Base-by-base conservation (phyloP, 2,113 vertebrate genomes). In the Syngnathus typhle region DNA sequence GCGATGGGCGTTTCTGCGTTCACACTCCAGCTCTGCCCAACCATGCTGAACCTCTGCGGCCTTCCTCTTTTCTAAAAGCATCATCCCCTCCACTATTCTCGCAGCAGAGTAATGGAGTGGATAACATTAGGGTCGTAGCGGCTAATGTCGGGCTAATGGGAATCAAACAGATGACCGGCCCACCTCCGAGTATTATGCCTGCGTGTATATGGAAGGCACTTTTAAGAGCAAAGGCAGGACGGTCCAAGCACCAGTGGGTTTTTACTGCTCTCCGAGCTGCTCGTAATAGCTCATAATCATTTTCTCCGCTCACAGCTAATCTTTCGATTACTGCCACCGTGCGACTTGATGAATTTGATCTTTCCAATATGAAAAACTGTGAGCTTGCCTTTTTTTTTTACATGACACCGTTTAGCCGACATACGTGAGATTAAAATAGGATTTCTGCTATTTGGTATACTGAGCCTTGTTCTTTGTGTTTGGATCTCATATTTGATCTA, bases 1-100 rank as follows among this genome's bases (percentile, higher is more conserved):
- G 72, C 74, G 49, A 88, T 88, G 88, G 88, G 89, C 87, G 88
- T 88, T 84, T 74, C 65, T n/a, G 36, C 44, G 70, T 89, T 90
- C 84, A 89, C 87, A 88, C 88, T 85, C 88, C 84, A 89, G 82
- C 89, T 88, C 89, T 89, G 89, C 87, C 80, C 87, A 90, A 83
- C 90, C 88, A 91, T 86, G 90, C 90, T 84, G 89, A 91, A 92
- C 87, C 84, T 76, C 72, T 70, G 13, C 13, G 49, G 70, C 81
- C 79, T 80, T 80, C 78, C 70, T 74, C 75, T 80, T 78, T 69
- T 81, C 73, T 75, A 75, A 73, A 69, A 72, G 72, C 82, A 83
- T 88, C 87, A 74, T 86, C 85, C 75, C 79, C 75, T 77, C 85
- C 81, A 73, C 79, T 81, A 69, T 76, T 69, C 64, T 43, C 68